phyloP scores from a whole-genome alignment of 30 jellyfish, hydroid and myxozoan genomes.

The Hydractinia symbiolongicarpus region DNA sequence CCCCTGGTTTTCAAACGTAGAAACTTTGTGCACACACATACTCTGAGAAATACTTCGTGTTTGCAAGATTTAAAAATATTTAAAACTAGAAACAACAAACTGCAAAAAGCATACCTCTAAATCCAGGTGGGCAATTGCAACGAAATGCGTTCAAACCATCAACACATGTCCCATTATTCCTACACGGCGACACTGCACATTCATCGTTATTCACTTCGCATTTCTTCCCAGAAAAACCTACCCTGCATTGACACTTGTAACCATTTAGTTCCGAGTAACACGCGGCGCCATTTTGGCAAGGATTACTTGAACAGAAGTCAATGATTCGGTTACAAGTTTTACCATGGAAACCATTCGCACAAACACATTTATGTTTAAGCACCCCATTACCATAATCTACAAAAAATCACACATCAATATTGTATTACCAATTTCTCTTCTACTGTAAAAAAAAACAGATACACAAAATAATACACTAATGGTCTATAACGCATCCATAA shows the following conservation, averaged over 20 bases:
- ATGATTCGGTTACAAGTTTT: conserved; percentile 47
- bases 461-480: not conserved
- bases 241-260: conserved; percentile 61
- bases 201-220: conserved; percentile 57
- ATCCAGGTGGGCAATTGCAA: conserved; percentile 76
- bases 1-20: too few species aligned
- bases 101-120: conserved; percentile 19
- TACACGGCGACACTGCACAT: conserved; percentile 73
- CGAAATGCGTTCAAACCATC: conserved; percentile 35
- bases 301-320: conserved; percentile 62
- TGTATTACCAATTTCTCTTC: not conserved
- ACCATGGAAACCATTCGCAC: conserved; percentile 70
- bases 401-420: not conserved
- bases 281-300: conserved; percentile 70
- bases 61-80: not conserved
- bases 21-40: too few species aligned
- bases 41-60: too few species aligned
- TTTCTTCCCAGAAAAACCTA: conserved; percentile 61
- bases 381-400: conserved; percentile 29
- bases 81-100: not conserved
- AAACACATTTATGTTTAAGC: conserved; percentile 62
- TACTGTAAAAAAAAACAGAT: not conserved
- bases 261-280: conserved; percentile 40
- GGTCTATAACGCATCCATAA: not conserved
- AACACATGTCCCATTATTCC: conserved; percentile 60